A percentile compares a stretch with the other conserved stretches of the same genome.
Conservation (phyloP, 2,797 vertebrate species). For the Tenualosa ilisha region DNA sequence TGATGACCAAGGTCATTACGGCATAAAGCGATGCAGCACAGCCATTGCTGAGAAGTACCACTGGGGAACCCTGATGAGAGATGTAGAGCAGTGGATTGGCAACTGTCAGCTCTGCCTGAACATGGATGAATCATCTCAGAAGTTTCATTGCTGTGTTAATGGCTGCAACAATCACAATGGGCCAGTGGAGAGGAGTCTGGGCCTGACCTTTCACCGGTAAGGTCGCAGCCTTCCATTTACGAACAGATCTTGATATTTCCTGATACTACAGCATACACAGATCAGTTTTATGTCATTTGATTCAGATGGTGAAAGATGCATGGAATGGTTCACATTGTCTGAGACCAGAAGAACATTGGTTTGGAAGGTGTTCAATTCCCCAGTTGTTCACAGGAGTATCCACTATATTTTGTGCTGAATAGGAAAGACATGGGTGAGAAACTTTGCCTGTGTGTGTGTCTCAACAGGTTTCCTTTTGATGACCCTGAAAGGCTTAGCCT, state of each 20-base stretch:
- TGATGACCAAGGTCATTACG: conserved; percentile 42
- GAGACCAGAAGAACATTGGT: no score
- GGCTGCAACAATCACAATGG: conserved; percentile 47
- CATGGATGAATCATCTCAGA: conserved; percentile 43
- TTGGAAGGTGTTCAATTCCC: no score
- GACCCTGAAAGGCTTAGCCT: conserved; percentile 38
- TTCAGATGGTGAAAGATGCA: not conserved
- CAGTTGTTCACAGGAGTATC: no score
- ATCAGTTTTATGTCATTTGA: not conserved
- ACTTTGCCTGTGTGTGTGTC: conserved; percentile 5
- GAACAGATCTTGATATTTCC: not conserved
- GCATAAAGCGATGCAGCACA: conserved; percentile 36
- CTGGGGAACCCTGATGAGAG: conserved; percentile 41
- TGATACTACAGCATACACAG: not conserved
- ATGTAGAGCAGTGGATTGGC: conserved; percentile 44
- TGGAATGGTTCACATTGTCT: no score
- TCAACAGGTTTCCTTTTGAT: conserved; percentile 44
- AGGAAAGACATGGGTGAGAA: no score
- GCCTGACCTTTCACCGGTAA: conserved; percentile 47
- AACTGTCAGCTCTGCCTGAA: conserved; percentile 45
- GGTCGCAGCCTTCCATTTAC: not conserved
- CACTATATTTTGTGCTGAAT: not conserved
- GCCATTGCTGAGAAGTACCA: conserved; percentile 38
- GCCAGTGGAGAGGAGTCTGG: conserved; percentile 43
- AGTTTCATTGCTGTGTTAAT: conserved; percentile 41